These are phyloP conservation scores for Rhingia rostrata DNA, from an alignment of 2,888 invertebrate species.

Conservation along the genomic window DNA sequence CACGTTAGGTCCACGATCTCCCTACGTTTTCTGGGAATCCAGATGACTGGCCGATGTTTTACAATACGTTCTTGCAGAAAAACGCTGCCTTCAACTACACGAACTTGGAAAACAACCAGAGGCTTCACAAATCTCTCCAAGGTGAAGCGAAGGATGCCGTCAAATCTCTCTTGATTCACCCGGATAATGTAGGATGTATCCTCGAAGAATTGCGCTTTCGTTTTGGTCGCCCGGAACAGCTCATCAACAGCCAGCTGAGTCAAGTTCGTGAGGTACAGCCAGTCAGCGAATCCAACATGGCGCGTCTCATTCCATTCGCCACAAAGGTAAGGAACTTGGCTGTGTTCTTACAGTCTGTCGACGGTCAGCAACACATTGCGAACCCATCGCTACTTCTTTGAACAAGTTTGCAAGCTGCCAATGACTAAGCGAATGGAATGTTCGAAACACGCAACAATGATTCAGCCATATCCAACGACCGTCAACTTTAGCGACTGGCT, in stretches of 20 bases:
- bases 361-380: slow-evolving; percentile 52
- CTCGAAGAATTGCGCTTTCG: slow-evolving; percentile 31
- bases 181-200: too few species aligned
- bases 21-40: slow-evolving; percentile 63
- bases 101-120: slow-evolving; percentile 61
- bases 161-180: too few species aligned
- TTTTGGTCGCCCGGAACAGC: slow-evolving; percentile 64
- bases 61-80: slow-evolving; percentile 52
- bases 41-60: slow-evolving; percentile 61
- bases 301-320: too few species aligned
- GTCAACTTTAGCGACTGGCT: slow-evolving; percentile 13
- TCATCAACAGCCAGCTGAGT: slow-evolving; percentile 61
- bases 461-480: slow-evolving; percentile 17
- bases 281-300: too few species aligned
- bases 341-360: slow-evolving; percentile 45
- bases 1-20: slow-evolving; percentile 54
- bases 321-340: slow-evolving; percentile 49
- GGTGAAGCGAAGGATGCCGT: slow-evolving; percentile 19
- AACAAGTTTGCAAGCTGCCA: background rate
- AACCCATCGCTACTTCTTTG: slow-evolving; percentile 42
- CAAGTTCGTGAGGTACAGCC: slow-evolving; percentile 48
- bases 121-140: slow-evolving; percentile 53
- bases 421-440: slow-evolving; percentile 24
- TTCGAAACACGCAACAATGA: slow-evolving; percentile 3
- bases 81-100: slow-evolving; percentile 49